Conservation (phyloP, 2,888 invertebrate genomes). For the Cataglyphis altisquamis region DNA sequence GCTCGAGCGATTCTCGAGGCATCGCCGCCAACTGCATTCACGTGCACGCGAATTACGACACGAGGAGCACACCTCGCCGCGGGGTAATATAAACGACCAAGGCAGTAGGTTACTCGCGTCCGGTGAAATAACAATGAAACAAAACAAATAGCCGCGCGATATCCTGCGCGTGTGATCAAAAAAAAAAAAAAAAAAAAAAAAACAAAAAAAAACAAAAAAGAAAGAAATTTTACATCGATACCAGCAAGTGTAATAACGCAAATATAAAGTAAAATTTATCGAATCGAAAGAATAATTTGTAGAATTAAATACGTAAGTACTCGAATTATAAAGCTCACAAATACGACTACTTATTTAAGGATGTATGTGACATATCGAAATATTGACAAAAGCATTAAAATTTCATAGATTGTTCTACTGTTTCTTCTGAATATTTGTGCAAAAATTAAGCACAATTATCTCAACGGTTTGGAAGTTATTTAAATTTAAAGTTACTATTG, state of each 20-base stretch:
- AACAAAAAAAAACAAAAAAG: background rate
- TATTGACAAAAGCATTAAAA: too few species aligned
- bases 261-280: slow-evolving; percentile 6
- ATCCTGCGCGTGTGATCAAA: background rate
- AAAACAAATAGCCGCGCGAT: slow-evolving; percentile 54
- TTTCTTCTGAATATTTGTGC: too few species aligned
- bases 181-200: background rate
- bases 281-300: background rate
- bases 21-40: slow-evolving; percentile 57
- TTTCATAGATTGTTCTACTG: too few species aligned
- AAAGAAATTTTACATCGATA: background rate
- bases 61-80: slow-evolving; percentile 54
- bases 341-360: background rate
- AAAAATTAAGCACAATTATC: too few species aligned
- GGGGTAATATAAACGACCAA: slow-evolving; percentile 63
- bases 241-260: background rate
- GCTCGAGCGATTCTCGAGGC: slow-evolving; percentile 65
- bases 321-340: background rate
- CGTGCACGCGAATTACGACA: slow-evolving; percentile 71
- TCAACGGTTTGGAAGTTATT: too few species aligned
- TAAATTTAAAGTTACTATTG: too few species aligned
- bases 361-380: too few species aligned
- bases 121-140: slow-evolving; percentile 56
- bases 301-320: background rate
- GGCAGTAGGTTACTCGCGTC: slow-evolving; percentile 73